Evolutionary conservation across 2,888 invertebrate species (phyloP).

Genomic region (Carcina quercana): DNA sequence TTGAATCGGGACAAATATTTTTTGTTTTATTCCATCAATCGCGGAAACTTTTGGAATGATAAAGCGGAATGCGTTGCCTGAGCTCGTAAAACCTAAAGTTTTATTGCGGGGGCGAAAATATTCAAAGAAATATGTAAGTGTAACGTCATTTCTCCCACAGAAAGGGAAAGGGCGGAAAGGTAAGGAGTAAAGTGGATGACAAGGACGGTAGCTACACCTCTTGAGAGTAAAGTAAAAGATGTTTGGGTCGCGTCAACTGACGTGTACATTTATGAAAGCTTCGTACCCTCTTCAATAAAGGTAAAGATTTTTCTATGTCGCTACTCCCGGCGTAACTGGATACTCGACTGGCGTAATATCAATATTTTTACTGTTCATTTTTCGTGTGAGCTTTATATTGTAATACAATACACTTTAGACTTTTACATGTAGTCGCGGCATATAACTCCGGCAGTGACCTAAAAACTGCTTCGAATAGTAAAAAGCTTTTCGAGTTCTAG

Average conservation of each 20-base stretch:
- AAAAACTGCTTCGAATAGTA: too few species aligned
- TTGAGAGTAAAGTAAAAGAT: constrained; percentile 53
- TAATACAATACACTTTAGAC: too few species aligned
- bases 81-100: constrained; percentile 14
- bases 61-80: constrained; percentile 8
- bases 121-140: constrained; percentile 30
- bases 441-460: too few species aligned
- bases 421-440: too few species aligned
- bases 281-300: constrained; percentile 28
- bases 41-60: constrained; percentile 18
- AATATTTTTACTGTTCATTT: constrained; percentile 2
- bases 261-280: constrained; percentile 55
- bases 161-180: constrained; percentile 36
- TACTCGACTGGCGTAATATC: constrained; percentile 9
- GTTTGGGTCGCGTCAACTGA: constrained; percentile 55
- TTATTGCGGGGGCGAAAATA: constrained; percentile 22
- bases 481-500: too few species aligned
- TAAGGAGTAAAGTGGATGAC: constrained; percentile 48
- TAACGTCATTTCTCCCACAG: constrained; percentile 30
- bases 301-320: constrained; percentile 37
- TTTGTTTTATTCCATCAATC: constrained; percentile 20
- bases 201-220: constrained; percentile 46
- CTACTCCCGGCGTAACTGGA: constrained; percentile 32
- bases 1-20: constrained; percentile 15
- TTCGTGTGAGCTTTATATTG: neutral